phyloP scores from a whole-genome alignment of 2,113 vertebrate genomes.

The Martes martes region DNA sequence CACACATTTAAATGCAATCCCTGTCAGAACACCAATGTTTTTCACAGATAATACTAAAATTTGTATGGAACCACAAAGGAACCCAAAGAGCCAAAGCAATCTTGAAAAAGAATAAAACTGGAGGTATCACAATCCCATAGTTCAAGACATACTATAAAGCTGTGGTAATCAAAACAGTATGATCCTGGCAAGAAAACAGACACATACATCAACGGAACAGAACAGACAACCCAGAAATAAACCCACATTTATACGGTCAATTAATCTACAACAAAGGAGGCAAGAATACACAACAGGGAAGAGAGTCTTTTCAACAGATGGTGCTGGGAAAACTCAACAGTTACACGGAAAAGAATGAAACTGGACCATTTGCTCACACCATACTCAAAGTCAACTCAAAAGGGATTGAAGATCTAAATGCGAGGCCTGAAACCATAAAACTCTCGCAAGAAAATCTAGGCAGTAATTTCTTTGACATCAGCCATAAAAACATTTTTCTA shows the following conservation, averaged over 20 bases:
- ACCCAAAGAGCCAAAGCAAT: not conserved
- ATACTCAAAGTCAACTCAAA: not conserved
- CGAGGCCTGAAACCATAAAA: not conserved
- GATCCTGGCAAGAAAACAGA: not conserved
- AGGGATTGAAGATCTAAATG: not conserved
- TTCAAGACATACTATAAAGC: not conserved
- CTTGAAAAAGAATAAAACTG: not conserved
- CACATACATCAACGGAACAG: not conserved
- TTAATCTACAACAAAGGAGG: not conserved
- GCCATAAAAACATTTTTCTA: not conserved
- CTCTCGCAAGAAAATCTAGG: not conserved
- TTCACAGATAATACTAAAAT: not conserved
- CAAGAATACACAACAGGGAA: not conserved
- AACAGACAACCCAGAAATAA: not conserved
- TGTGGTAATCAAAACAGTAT: not conserved
- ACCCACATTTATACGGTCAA: not conserved
- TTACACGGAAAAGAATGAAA: not conserved
- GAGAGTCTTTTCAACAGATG: not conserved
- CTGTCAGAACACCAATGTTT: not conserved
- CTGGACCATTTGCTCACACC: not conserved
- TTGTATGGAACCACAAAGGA: not conserved
- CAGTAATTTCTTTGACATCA: not conserved
- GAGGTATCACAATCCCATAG: not conserved
- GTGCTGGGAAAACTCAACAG: not conserved
- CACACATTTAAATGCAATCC: not conserved